A percentile compares a stretch with the other conserved stretches of the same genome.
Evolutionary conservation across 2,888 invertebrate genomes (phyloP).

Genomic region (Bombyx huttoni): DNA sequence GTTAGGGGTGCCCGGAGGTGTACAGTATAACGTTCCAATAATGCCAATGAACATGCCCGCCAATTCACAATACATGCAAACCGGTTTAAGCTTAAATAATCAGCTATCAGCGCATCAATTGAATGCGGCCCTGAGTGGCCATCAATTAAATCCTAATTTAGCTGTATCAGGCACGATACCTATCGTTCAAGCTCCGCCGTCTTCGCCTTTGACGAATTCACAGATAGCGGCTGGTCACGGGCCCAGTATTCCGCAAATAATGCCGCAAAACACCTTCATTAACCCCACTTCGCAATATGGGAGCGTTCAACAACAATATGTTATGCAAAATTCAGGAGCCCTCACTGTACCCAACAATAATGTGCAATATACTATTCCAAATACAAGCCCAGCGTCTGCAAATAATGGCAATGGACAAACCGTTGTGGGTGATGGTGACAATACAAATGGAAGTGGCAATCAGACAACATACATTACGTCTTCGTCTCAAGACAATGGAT

Average conservation of each 20-base stretch:
- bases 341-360: conserved; percentile 42
- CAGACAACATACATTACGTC: conserved; percentile 59
- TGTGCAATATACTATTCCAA: conserved; percentile 46
- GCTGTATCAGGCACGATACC: conserved; percentile 44
- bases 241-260: conserved; percentile 43
- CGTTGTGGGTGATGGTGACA: conserved; percentile 34
- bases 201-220: conserved; percentile 36
- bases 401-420: conserved; percentile 44
- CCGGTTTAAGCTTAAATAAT: conserved; percentile 52
- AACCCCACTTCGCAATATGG: conserved; percentile 53
- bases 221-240: conserved; percentile 42
- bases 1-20: conserved; percentile 47
- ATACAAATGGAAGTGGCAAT: conserved; percentile 32
- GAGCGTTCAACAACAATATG: conserved; percentile 47
- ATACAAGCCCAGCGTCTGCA: conserved; percentile 26
- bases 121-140: conserved; percentile 53
- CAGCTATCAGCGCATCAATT: conserved; percentile 59
- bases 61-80: conserved; percentile 52
- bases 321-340: conserved; percentile 45
- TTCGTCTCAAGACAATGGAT: conserved; percentile 49
- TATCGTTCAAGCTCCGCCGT: conserved; percentile 48
- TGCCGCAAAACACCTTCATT: conserved; percentile 45
- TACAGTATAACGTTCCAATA: conserved; percentile 57
- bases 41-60: conserved; percentile 60
- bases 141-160: conserved; percentile 46